Evolutionary conservation across 2,113 vertebrate genomes (phyloP).

Genomic region (Hippotragus niger): DNA sequence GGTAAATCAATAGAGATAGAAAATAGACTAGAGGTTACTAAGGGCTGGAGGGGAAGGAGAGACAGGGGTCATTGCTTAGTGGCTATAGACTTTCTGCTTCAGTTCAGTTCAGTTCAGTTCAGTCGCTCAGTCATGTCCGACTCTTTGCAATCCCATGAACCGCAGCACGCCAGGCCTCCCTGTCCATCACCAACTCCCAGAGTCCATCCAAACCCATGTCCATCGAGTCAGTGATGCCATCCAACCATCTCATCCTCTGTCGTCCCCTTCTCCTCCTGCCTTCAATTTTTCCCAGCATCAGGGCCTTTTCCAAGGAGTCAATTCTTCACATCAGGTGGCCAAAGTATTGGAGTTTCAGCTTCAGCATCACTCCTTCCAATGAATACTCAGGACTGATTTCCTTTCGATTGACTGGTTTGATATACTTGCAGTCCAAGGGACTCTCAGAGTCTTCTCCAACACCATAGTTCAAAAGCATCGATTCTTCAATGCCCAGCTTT

Average conservation of each 20-base stretch:
- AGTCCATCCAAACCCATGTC: too few species aligned
- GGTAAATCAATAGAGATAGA: background rate
- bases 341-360: background rate
- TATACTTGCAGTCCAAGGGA: background rate
- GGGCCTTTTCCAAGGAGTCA: background rate
- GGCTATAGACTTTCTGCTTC: background rate
- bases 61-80: background rate
- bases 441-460: background rate
- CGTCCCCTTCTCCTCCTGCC: background rate
- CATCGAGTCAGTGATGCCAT: background rate
- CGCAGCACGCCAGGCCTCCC: background rate
- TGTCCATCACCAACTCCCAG: background rate
- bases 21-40: background rate
- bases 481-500: background rate
- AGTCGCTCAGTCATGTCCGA: background rate
- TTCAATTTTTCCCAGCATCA: background rate
- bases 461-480: background rate
- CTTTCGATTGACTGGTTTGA: background rate
- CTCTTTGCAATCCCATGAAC: background rate
- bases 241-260: background rate
- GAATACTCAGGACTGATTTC: background rate
- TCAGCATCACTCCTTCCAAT: background rate
- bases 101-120: background rate
- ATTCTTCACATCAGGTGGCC: background rate
- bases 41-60: background rate